phyloP scores from a whole-genome alignment of 2,113 vertebrate genomes.

The Dascyllus trimaculatus region DNA sequence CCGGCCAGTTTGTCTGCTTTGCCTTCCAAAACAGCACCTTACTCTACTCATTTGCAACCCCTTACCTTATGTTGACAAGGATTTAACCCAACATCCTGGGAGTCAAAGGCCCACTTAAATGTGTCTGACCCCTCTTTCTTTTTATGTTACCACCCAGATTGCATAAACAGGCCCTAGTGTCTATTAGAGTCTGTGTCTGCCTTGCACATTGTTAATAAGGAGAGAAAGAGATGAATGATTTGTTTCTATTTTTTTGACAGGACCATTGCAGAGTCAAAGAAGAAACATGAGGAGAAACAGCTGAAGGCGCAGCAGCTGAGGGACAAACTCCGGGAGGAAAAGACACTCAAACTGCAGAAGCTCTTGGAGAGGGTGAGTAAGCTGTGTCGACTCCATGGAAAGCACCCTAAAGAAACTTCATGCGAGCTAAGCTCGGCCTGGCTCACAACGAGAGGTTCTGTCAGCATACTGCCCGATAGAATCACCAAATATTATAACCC shows the following conservation, averaged over 20 bases:
- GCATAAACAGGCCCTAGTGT: conserved; percentile 31
- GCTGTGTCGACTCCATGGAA: conserved; percentile 50
- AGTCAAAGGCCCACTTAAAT: conserved; percentile 51
- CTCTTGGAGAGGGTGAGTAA: conserved; percentile 94
- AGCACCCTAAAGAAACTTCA: conserved; percentile 48
- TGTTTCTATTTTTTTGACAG: conserved; percentile 83
- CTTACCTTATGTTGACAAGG: conserved; percentile 41
- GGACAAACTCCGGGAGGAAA: conserved; percentile 97
- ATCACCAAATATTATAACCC: conserved; percentile 75
- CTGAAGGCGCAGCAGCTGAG: conserved; percentile 98
- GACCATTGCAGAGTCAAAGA: conserved; percentile 99
- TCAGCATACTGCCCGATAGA: conserved; percentile 72
- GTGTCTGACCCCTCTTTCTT: conserved; percentile 34
- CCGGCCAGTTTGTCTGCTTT: conserved; percentile 7
- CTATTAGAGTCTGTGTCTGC: conserved; percentile 28
- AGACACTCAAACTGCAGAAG: conserved; percentile 97
- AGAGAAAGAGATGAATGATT: conserved; percentile 40
- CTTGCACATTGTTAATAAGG: conserved; percentile 33
- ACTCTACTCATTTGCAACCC: conserved; percentile 11
- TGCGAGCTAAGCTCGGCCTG: conserved; percentile 45
- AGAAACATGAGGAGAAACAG: conserved; percentile 99
- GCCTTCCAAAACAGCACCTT: conserved; percentile 7
- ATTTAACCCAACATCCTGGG: conserved; percentile 33
- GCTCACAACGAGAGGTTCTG: conserved; percentile 66
- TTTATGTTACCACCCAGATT: conserved; percentile 46